These are phyloP conservation scores for Scomberomorus guttatus DNA, from an alignment of 2,797 vertebrate species.

Conservation along the genomic window DNA sequence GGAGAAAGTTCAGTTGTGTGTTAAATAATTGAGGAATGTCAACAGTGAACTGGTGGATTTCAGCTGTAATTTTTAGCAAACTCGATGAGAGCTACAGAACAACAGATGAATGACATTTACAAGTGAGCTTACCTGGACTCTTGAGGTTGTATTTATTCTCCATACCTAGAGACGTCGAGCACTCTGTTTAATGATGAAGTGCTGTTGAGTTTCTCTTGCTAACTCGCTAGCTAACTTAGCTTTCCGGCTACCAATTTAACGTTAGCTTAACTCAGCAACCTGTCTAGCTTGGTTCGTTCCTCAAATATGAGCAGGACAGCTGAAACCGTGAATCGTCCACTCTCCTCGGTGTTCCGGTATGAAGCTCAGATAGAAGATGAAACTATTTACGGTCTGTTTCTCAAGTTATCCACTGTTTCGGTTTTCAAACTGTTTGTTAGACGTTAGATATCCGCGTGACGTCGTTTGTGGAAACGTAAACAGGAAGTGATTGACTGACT, in stretches of 20 bases:
- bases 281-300: constrained; percentile 33
- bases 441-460: constrained; percentile 46
- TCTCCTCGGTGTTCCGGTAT: not conserved
- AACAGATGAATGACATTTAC: not conserved
- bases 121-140: constrained; percentile 82
- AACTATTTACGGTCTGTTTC: not conserved
- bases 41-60: no score
- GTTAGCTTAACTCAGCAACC: constrained; percentile 50
- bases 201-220: constrained; percentile 12
- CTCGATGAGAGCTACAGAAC: not conserved
- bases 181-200: not conserved
- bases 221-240: constrained; percentile 37
- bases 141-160: constrained; percentile 87
- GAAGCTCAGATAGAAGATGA: not conserved
- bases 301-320: not conserved
- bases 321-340: not conserved
- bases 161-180: constrained; percentile 63
- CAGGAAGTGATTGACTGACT: constrained; percentile 68
- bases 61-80: no score
- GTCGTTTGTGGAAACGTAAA: constrained; percentile 76
- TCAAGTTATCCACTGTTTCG: constrained; percentile 45
- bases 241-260: not conserved
- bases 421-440: constrained; percentile 39
- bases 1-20: not conserved
- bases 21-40: not conserved